Base-by-base conservation (phyloP, 2,888 invertebrate genomes). In the Trichacis sp. region DNA sequence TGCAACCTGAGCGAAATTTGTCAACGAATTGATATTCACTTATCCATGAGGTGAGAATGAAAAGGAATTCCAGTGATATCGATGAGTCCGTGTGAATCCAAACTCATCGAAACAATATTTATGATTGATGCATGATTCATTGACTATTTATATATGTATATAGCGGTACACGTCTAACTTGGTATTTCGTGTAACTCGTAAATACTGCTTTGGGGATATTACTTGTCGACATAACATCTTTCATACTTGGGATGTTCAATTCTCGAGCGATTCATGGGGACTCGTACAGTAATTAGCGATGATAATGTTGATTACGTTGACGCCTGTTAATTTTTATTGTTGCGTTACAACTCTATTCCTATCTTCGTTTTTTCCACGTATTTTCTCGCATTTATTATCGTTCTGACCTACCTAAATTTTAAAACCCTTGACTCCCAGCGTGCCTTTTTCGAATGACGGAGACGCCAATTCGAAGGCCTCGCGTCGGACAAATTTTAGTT, bases 181-280 rank as follows among this genome's bases (percentile, higher is more conserved):
- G 58, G 57, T 62, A 59, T 46, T 62, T 69, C 43, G 55, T 59
- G 57, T 61, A 55, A 61, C 33, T 70, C 70, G 73, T 77, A 78
- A 82, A 82, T 82, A 83, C 78, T 81, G 81, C n/a, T n/a, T 78
- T 80, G 52, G 62, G 76, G 73, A 79, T 79, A 76, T 74, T 74
- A 72, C 71, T 68, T 73, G 67, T 61, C 58, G 63, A 62, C 69
- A 69, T 66, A 67, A 64, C 59, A 43, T 51, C 52, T 60, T 73
- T 71, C 76, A 75, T 75, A 75, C 68, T 69, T 73, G 72, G 71
- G 78, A 77, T 74, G 72, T 73, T 79, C 76, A 77, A 80, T 77
- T 82, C 77, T 77, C 75, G 64, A 73, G 74, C 74, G 72, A 74
- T 74, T 72, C 65, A 53, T 74, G 72, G 71, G 70, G 43, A 48